phyloP scores from a whole-genome alignment of 2,113 vertebrate species.

The Neofelis nebulosa region DNA sequence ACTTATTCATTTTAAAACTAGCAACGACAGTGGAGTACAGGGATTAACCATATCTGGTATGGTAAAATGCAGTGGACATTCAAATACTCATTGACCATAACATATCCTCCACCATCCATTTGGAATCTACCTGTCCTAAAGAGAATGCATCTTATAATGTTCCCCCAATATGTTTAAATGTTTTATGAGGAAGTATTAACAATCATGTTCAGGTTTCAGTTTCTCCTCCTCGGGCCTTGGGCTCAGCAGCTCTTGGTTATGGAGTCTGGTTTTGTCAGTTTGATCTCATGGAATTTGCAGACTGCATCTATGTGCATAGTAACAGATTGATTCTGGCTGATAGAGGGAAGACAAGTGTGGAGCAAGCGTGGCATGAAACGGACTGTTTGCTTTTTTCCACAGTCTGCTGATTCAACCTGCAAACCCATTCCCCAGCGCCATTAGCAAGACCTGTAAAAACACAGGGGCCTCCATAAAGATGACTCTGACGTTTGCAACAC shows the following conservation, averaged over 20 bases:
- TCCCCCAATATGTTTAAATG: slow-evolving; percentile 33
- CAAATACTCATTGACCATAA: background rate
- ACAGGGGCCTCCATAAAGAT: slow-evolving; percentile 67
- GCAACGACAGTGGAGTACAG: background rate
- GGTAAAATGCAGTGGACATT: background rate
- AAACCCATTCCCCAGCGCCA: slow-evolving; percentile 75
- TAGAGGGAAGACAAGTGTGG: slow-evolving; percentile 36
- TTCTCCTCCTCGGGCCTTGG: background rate
- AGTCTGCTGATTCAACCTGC: slow-evolving; percentile 83
- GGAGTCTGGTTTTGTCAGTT: slow-evolving; percentile 1
- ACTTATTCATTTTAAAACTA: background rate
- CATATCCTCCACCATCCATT: background rate
- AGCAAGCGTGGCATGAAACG: slow-evolving; percentile 79
- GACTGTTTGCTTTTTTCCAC: slow-evolving; percentile 84
- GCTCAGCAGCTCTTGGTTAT: background rate
- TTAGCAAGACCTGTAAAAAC: slow-evolving; percentile 85
- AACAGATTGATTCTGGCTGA: slow-evolving; percentile 61
- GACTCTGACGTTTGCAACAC: slow-evolving; percentile 7
- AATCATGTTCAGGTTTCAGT: background rate
- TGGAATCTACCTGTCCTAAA: background rate
- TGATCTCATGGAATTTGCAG: slow-evolving; percentile 61
- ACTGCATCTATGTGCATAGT: slow-evolving; percentile 29
- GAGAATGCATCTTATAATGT: background rate
- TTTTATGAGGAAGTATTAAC: slow-evolving; percentile 59
- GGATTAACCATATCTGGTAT: background rate